Evolutionary conservation across 1,140 invertebrate genomes (phyloP).

Genomic region (Plectus sambesii): DNA sequence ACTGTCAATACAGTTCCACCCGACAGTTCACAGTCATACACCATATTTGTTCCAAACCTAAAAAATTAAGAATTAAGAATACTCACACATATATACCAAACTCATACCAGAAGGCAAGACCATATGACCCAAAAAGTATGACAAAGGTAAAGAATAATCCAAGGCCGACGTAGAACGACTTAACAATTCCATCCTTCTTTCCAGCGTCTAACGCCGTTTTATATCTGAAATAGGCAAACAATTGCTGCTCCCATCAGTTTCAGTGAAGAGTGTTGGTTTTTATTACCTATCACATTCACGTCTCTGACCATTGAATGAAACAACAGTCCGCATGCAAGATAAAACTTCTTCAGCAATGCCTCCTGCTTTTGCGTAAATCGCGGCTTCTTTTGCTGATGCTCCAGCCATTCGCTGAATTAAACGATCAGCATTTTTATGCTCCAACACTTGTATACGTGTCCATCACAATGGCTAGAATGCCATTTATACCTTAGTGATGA

Average conservation of each 20-base stretch:
- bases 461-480: no score
- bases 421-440: conserved; percentile 4
- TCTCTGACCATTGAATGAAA: conserved; percentile 64
- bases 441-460: no score
- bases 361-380: conserved; percentile 64
- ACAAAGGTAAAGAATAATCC: conserved; percentile 26
- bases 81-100: no score
- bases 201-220: conserved; percentile 22
- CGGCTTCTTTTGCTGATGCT: conserved; percentile 58
- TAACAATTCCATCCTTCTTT: conserved; percentile 23
- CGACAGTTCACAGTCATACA: no score
- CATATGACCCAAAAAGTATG: conserved; percentile 28
- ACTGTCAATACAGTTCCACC: no score
- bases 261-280: no score
- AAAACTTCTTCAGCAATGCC: conserved; percentile 67
- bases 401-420: conserved; percentile 25
- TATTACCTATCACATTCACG: conserved; percentile 53
- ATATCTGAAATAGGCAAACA: conserved; percentile 23
- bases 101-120: no score
- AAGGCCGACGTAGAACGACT: conserved; percentile 19
- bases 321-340: conserved; percentile 62
- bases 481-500: no score
- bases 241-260: no score
- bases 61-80: no score
- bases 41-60: no score